These are phyloP conservation scores for Euglossa dilemma DNA, from an alignment of 1,140 invertebrate genomes.

Conservation along the genomic window DNA sequence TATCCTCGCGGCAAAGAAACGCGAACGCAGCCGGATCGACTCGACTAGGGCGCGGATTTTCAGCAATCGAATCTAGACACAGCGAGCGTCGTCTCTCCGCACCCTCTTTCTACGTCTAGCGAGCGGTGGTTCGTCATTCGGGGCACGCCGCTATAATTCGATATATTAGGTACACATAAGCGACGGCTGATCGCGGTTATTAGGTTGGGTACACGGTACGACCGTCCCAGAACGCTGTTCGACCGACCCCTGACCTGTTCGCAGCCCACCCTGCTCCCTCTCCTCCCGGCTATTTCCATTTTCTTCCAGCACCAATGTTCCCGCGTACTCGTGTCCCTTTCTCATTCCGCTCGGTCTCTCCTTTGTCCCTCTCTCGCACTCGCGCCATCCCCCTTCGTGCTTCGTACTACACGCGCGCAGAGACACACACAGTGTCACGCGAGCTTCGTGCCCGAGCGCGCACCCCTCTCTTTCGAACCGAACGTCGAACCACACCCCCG, in stretches of 20 bases:
- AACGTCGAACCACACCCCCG: conserved; percentile 39
- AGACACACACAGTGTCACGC: background rate
- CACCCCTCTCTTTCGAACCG: conserved; percentile 22
- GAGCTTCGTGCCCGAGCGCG: background rate
- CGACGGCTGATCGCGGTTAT: conserved; percentile 81
- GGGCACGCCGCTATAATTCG: conserved; percentile 78
- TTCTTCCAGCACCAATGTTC: conserved; percentile 1
- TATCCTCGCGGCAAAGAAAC: too few relatives aligned
- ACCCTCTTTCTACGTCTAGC: conserved; percentile 66
- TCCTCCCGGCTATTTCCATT: background rate
- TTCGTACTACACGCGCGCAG: background rate
- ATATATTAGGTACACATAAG: conserved; percentile 81
- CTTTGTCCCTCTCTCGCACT: background rate
- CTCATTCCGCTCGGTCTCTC: background rate
- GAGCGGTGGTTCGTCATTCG: conserved; percentile 75
- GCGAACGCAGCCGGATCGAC: too few relatives aligned
- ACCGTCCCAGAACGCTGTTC: conserved; percentile 63
- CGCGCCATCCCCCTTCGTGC: background rate
- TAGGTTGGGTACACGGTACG: conserved; percentile 77
- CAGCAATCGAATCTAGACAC: background rate
- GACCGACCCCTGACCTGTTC: conserved; percentile 70
- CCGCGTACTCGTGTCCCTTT: background rate
- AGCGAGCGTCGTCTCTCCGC: background rate
- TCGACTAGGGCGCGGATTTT: too few relatives aligned
- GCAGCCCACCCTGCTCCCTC: conserved; percentile 19